Evolutionary conservation across 2,888 invertebrate genomes (phyloP).

Genomic region (Polyommatus iphigenia): DNA sequence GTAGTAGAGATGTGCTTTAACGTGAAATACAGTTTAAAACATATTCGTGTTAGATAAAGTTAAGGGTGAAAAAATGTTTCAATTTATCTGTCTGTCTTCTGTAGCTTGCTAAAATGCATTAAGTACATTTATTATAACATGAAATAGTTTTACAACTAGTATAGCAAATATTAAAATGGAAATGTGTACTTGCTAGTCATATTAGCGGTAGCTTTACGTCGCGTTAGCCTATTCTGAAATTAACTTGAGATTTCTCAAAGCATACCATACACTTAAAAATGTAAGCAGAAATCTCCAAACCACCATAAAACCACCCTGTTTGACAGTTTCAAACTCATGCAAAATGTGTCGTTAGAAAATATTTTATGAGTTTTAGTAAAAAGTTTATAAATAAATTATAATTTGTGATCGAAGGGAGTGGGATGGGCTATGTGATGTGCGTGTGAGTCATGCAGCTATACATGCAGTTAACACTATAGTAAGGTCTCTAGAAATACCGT

Average conservation of each 20-base stretch:
- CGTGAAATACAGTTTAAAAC: slow-evolving; percentile 45
- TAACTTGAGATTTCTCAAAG: too few species aligned
- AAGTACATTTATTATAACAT: too few species aligned
- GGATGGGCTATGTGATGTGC: slow-evolving; percentile 66
- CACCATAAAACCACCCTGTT: background rate
- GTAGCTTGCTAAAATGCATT: background rate
- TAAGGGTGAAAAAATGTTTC: background rate
- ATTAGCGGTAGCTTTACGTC: too few species aligned
- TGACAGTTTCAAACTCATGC: background rate
- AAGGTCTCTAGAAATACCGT: slow-evolving; percentile 57
- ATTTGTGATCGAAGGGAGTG: slow-evolving; percentile 57
- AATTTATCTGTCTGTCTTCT: background rate
- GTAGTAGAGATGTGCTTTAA: background rate
- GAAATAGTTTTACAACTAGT: background rate
- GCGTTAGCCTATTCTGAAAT: too few species aligned
- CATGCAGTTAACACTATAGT: slow-evolving; percentile 65
- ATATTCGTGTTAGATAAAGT: background rate
- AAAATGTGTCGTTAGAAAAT: background rate
- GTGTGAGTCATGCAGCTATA: slow-evolving; percentile 68
- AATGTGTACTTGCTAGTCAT: background rate
- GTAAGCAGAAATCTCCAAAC: background rate
- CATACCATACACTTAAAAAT: background rate
- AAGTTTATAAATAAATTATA: background rate
- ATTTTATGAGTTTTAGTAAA: background rate
- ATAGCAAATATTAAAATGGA: background rate